phyloP scores from a whole-genome alignment of 1,140 invertebrate genomes.

The Zaprionus vittiger region DNA sequence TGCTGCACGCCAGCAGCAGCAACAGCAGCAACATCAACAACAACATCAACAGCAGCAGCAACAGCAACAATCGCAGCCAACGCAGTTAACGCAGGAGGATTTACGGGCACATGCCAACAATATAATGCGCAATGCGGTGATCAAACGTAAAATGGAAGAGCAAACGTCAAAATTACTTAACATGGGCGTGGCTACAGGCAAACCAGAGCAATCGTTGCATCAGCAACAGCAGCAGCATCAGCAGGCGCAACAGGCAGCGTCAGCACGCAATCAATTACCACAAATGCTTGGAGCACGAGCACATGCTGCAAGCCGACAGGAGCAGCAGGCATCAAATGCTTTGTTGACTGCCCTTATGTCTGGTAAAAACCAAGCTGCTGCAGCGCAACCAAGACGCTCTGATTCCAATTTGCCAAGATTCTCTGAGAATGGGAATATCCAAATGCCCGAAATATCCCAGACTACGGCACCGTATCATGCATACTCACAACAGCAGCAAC shows the following conservation, averaged over 20 bases:
- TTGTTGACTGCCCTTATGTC: conserved; percentile 64
- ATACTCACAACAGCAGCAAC: conserved; percentile 19
- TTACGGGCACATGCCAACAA: conserved; percentile 77
- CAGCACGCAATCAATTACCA: conserved; percentile 35
- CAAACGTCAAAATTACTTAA: conserved; percentile 64
- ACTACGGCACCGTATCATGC: conserved; percentile 19
- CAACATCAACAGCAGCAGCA: conserved; percentile 32
- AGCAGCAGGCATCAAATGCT: conserved; percentile 59
- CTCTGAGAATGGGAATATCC: conserved; percentile 49
- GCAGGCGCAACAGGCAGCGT: conserved; percentile 26
- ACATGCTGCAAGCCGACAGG: conserved; percentile 20
- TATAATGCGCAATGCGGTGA: conserved; percentile 81
- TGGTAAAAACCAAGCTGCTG: conserved; percentile 36
- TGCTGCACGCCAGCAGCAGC: conserved; percentile 66
- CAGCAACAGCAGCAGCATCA: conserved; percentile 28
- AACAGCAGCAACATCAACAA: conserved; percentile 51
- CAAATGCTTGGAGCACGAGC: conserved; percentile 11
- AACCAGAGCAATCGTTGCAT: conserved; percentile 22
- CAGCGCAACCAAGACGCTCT: conserved; percentile 11
- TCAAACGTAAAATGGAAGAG: conserved; percentile 80
- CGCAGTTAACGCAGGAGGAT: conserved; percentile 74
- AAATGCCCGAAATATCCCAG: conserved; percentile 45
- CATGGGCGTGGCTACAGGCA: conserved; percentile 29
- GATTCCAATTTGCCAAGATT: conserved; percentile 37
- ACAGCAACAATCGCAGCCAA: conserved; percentile 32